Evolutionary conservation across 2,797 vertebrate species (phyloP), one percentile per base, ranked within the genome.

Genomic region (Chaetodon trifasciatus): DNA sequence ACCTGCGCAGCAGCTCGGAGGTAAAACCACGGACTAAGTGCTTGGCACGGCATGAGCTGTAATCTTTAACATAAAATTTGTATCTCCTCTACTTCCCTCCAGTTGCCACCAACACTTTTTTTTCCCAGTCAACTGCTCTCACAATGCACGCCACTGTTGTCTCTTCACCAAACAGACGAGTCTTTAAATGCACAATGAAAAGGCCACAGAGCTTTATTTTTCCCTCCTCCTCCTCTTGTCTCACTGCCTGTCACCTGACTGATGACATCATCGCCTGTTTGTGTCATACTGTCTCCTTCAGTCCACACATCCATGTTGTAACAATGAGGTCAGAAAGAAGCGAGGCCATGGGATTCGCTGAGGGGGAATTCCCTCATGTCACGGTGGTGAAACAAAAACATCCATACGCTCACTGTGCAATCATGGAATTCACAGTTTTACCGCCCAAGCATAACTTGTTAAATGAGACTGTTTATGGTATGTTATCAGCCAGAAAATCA

Each of bases 211-310:
- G 66, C 24, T 56, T 12, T 42, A 40, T 49, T 8, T 8, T 9
- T 1, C 16, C 73, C 21, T 52, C 70, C 32, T 56, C 35, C 17
- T 62, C 50, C n/a, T 40, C 24, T 52, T 11, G 1, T 3, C 28
- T 35, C 17, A 1, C 46, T 35, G 44, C 21, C 71, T 23, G 70
- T 90, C 93, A 92, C 71, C 83, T 92, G 93, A 93, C 72, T n/a
- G 37, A 72, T 91, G 91, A 92, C 74, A 69, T 92, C 86, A 91
- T n/a, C 5, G 37, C 32, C 47, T 63, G 56, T 65, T 56, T 70
- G 21, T 74, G 40, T 84, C 70, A 65, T 47, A n/a, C 37, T 13
- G 52, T 13, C 7, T 64, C 37, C 11, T 9, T 39, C 19, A 35
- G 17, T 49, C 32, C 55, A 70, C 32, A 23, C 42, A 66, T 2